Percentiles rank a stretch among this genome's conserved stretches.
Evolutionary conservation across 2,888 invertebrate genomes (phyloP).

Genomic region (Belgica antarctica): DNA sequence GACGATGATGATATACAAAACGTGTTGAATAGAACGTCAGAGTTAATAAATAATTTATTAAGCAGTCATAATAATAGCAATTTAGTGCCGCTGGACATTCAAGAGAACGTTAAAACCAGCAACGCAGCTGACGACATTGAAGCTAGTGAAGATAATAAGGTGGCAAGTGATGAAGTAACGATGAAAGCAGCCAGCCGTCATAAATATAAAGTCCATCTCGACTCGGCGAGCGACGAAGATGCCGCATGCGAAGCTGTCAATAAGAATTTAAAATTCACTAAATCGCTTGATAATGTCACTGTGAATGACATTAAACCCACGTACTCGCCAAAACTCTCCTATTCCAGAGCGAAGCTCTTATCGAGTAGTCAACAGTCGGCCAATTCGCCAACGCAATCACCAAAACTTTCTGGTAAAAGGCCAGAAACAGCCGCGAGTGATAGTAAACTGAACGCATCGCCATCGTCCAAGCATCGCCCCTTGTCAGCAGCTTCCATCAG

Average conservation of each 20-base stretch:
- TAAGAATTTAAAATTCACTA: conserved; percentile 32
- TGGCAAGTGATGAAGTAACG: background rate
- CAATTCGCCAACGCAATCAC: conserved; percentile 32
- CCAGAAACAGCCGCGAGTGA: conserved; percentile 12
- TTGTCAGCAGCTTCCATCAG: conserved; percentile 55
- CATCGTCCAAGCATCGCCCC: conserved; percentile 51
- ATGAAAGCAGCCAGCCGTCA: conserved; percentile 29
- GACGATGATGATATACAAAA: conserved; percentile 41
- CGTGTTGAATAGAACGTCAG: conserved; percentile 39
- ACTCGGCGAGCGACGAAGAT: conserved; percentile 27
- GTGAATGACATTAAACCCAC: conserved; percentile 45
- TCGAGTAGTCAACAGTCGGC: conserved; percentile 39
- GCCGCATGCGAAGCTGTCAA: background rate
- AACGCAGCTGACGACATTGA: background rate
- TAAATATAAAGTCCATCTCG: conserved; percentile 32
- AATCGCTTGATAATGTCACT: conserved; percentile 37
- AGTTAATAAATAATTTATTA: conserved; percentile 43
- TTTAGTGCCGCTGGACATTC: conserved; percentile 34
- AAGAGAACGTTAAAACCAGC: background rate
- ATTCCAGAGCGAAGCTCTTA: conserved; percentile 52
- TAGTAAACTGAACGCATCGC: conserved; percentile 9
- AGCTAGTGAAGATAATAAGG: background rate
- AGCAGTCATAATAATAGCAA: conserved; percentile 38
- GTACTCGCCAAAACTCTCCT: conserved; percentile 51
- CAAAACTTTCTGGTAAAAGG: conserved; percentile 8